Evolutionary conservation across 1,140 invertebrate species (phyloP), one percentile per base, ranked within the genome.

Genomic region (Mactra quadrangularis): DNA sequence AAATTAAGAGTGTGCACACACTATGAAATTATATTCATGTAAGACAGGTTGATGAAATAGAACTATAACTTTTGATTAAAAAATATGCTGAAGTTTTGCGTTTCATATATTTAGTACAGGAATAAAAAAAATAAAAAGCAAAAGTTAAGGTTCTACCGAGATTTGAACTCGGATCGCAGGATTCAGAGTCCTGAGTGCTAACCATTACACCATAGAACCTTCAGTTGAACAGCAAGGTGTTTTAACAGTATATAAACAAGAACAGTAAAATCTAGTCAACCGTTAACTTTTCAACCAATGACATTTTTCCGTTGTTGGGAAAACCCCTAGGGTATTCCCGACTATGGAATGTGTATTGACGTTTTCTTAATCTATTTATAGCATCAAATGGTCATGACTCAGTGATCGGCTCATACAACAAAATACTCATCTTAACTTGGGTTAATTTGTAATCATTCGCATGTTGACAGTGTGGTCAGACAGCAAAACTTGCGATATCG

Each of bases 141-240:
- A 55, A 79, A 29, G 13, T 1, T 53, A 19, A 85, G 83, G 83
- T 85, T 74, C 83, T 52, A 79, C 83, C 83, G 83, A 85, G 83
- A 85, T 75, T 81, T 85, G 83, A 85, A 84, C 83, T 84, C 83
- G 83, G 83, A 84, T 84, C 76, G 83, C 83, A 72, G 76, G 83
- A 84, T 84, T 84, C 83, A 84, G 83, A 84, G 83, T 84, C 83
- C 76, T 68, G 76, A 81, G 83, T 81, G 83, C 83, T 85, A 85
- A 85, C 83, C 83, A 85, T 81, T 85, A 84, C 83, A 85, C 83
- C 83, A 85, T 79, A 45, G 83, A 81, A 84, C 83, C 83, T 0
- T 66, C 9, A n/a, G 57, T 60, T 31, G 11, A 27, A 19, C 22
- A 25, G 38, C 6, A 15, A 6, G 38, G 38, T 15, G 6, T 7